A percentile compares a stretch with the other conserved stretches of the same genome.
Evolutionary conservation across 30 jellyfish, hydroid and myxozoan species (phyloP).

Genomic region (Chironex yamaguchii): DNA sequence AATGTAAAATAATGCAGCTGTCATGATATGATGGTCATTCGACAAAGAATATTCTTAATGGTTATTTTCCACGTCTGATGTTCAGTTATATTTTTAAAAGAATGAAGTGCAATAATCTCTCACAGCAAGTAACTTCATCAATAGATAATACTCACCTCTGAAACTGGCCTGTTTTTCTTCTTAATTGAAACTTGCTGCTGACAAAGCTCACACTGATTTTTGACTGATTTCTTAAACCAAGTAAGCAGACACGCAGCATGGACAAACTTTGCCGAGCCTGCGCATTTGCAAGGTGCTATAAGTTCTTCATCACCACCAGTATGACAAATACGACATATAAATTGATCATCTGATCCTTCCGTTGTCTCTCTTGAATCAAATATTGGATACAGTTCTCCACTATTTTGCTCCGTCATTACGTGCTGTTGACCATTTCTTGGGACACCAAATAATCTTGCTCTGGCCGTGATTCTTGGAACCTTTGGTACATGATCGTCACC

Average conservation of each 20-base stretch:
- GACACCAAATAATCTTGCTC: background rate
- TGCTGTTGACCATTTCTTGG: background rate
- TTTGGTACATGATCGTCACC: background rate
- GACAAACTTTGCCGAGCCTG: conserved; percentile 92
- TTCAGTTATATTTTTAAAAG: too few species aligned
- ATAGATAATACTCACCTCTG: conserved; percentile 71
- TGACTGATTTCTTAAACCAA: conserved; percentile 96
- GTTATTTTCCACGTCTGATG: too few species aligned
- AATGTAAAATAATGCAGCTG: too few species aligned
- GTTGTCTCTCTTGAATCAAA: conserved; percentile 80
- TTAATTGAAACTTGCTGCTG: conserved; percentile 81
- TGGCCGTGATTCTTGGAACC: background rate
- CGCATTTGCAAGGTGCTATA: conserved; percentile 94
- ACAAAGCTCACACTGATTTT: conserved; percentile 92
- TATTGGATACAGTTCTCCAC: conserved; percentile 66
- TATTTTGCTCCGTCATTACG: conserved; percentile 39
- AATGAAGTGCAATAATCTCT: too few species aligned
- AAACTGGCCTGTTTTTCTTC: conserved; percentile 70
- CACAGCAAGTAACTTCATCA: too few species aligned
- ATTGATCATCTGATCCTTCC: conserved; percentile 73
- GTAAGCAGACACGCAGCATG: conserved; percentile 94
- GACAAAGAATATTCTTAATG: too few species aligned
- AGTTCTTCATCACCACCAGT: conserved; percentile 87
- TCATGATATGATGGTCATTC: too few species aligned
- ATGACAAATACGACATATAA: conserved; percentile 78